These are phyloP conservation scores for Lasioglossum oenotherae DNA, from an alignment of 2,888 invertebrate species.

Conservation along the genomic window DNA sequence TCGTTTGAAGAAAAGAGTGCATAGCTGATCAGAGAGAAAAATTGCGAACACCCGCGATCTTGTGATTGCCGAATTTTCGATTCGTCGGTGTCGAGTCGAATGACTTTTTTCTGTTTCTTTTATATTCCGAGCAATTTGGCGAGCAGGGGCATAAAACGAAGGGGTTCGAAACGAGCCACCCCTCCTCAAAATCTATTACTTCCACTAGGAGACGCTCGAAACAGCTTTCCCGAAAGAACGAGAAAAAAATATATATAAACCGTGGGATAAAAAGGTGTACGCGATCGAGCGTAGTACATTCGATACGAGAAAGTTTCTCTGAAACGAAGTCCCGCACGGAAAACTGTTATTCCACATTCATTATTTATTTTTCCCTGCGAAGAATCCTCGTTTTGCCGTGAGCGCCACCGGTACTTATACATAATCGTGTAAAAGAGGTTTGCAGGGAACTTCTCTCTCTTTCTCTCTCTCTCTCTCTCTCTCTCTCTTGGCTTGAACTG, in stretches of 20 bases:
- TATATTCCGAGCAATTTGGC: neutral
- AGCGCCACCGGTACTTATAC: constrained; percentile 24
- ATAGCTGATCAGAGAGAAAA: too few species aligned
- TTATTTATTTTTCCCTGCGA: neutral
- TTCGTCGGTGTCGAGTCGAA: neutral
- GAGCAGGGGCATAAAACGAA: neutral
- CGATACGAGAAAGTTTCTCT: neutral
- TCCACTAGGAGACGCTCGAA: neutral
- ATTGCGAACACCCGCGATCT: too few species aligned
- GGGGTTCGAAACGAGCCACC: neutral
- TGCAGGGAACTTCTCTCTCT: constrained; percentile 55
- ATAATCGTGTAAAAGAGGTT: constrained; percentile 54
- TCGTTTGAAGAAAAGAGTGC: too few species aligned
- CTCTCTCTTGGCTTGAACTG: constrained; percentile 39
- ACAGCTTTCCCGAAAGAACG: neutral
- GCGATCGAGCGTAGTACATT: neutral
- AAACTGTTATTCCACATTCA: constrained; percentile 23
- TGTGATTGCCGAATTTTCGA: neutral
- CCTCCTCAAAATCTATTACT: constrained; percentile 1
- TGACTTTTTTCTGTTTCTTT: neutral
- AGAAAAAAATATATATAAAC: neutral
- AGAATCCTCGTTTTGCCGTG: constrained; percentile 22
- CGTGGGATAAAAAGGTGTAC: neutral
- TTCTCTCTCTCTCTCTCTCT: constrained; percentile 19
- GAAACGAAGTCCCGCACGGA: neutral